A percentile compares a stretch with the other conserved stretches of the same genome.
These are phyloP conservation scores for Xiphorhynchus elegans DNA, from an alignment of 2,113 vertebrate genomes.

Conservation along the genomic window DNA sequence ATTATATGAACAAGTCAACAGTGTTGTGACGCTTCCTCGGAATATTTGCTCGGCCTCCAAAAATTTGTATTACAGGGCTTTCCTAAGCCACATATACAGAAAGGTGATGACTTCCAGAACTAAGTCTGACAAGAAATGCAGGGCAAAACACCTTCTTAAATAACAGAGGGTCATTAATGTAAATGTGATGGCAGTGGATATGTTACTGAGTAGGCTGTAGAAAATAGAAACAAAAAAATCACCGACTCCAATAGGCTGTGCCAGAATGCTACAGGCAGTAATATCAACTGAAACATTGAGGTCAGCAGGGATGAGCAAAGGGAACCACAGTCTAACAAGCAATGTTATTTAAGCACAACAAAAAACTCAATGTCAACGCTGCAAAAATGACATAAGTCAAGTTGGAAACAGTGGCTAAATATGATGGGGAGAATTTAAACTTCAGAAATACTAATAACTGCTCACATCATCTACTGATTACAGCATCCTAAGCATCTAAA, in stretches of 20 bases:
- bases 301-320: slow-evolving; percentile 14
- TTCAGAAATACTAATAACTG: neutral
- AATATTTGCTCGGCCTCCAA: neutral
- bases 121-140: neutral
- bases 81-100: neutral
- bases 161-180: neutral
- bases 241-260: neutral
- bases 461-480: neutral
- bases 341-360: neutral
- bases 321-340: neutral
- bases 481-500: neutral
- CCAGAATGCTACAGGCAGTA: slow-evolving; percentile 31
- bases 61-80: neutral
- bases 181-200: neutral
- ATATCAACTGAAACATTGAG: slow-evolving; percentile 33
- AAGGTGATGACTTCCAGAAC: neutral
- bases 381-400: neutral
- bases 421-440: neutral
- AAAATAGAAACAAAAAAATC: slow-evolving; percentile 37
- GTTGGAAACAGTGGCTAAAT: neutral
- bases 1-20: neutral
- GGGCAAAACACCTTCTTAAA: neutral
- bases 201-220: neutral
- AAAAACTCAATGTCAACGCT: neutral
- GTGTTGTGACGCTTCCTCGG: neutral